Evolutionary conservation across 1,140 invertebrate species (phyloP), one percentile per base, ranked within the genome.

Genomic region (Stenopsyche tienmushanensis): DNA sequence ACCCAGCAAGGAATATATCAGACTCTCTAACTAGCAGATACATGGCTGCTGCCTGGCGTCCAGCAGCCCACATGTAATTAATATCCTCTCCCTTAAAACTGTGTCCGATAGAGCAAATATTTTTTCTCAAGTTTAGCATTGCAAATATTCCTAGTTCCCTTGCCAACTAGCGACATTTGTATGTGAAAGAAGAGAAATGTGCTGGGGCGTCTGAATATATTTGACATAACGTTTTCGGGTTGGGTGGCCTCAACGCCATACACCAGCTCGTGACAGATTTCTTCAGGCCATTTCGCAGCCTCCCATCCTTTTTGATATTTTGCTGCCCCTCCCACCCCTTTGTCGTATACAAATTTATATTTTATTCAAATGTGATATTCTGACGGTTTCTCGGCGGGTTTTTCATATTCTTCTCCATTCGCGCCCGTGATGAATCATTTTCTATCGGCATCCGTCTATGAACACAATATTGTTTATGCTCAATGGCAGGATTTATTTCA

Each of bases 201-300:
- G 50, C 26, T 23, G 18, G 50, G 20, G 20, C 21, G 50, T 53
- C 50, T 26, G 50, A 53, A 53, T 53, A 53, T 53, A 53, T 53
- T 53, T 53, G 50, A 53, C 50, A 53, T 26, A 53, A 53, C 50
- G 50, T 53, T 53, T 53, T 53, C 50, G 25, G 50, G 50, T 25
- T 24, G 50, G 47, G 9, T 49, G 47, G 47, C 9, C 47, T 23
- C 15, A 20, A 9, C 15, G 21, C 50, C 50, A 29, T 29, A 53
- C 24, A 53, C 20, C 50, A 24, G 29, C 21, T 24, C 50, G 25
- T 53, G 50, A 53, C 50, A 53, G 50, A 53, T 53, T 53, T 23
- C 50, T 53, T 53, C 50, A 53, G 20, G 50, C 21, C 50, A 34
- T 34, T 34, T 34, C 13, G 15, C 5, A 24, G 24, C 23, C 21